phyloP scores from a whole-genome alignment of 2,113 vertebrate species.

The Gulo gulo region DNA sequence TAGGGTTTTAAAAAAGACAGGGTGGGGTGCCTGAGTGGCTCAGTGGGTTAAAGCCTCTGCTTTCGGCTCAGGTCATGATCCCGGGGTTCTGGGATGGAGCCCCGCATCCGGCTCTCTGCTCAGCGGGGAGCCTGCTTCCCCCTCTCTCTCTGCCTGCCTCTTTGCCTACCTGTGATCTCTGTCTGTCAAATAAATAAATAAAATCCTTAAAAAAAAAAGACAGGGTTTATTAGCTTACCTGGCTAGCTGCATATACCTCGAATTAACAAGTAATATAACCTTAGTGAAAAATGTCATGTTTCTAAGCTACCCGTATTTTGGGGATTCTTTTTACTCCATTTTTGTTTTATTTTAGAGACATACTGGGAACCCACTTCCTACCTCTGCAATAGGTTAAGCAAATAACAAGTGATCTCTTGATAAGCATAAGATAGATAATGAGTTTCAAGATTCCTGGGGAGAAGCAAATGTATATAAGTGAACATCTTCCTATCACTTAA shows the following conservation, averaged over 20 bases:
- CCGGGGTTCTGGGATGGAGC: no score
- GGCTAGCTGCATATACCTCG: not conserved
- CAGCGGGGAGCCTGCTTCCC: no score
- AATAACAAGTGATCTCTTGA: not conserved
- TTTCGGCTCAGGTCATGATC: no score
- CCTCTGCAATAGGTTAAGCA: constrained; percentile 11
- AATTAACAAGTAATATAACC: not conserved
- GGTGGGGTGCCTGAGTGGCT: not conserved
- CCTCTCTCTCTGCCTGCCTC: no score
- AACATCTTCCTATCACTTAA: not conserved
- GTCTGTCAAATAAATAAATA: no score
- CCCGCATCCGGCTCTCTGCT: no score
- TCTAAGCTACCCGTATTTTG: not conserved
- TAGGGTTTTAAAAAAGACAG: not conserved
- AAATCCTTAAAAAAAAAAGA: not conserved
- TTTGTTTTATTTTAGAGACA: constrained; percentile 37
- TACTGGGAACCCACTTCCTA: not conserved
- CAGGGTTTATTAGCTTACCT: not conserved
- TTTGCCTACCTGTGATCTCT: no score
- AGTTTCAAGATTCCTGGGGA: constrained; percentile 13
- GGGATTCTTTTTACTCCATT: constrained; percentile 10
- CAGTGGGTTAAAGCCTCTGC: no score
- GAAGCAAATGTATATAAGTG: not conserved
- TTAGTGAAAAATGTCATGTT: not conserved
- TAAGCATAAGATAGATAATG: not conserved